Evolutionary conservation across 2,113 vertebrate species (phyloP).

Genomic region (Ophiodon elongatus): DNA sequence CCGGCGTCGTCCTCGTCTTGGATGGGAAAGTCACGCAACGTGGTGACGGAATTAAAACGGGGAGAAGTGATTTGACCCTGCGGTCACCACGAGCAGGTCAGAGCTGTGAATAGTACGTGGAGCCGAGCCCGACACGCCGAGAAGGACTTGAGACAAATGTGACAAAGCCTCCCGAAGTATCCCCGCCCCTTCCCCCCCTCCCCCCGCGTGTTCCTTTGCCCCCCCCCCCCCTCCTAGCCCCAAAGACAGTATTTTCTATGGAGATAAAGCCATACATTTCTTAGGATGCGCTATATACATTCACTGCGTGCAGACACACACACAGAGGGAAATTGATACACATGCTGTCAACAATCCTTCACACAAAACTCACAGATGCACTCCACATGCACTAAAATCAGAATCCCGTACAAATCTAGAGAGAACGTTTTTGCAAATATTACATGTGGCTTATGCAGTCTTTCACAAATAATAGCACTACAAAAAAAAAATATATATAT

Average conservation of each 20-base stretch:
- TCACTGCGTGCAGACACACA: conserved; percentile 51
- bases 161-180: conserved; percentile 67
- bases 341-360: conserved; percentile 70
- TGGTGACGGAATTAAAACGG: conserved; percentile 19
- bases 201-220: not conserved
- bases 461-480: conserved; percentile 72
- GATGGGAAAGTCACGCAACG: conserved; percentile 75
- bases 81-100: conserved; percentile 45
- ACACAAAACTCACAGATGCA: conserved; percentile 70
- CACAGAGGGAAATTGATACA: conserved; percentile 48
- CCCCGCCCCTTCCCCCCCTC: conserved; percentile 3
- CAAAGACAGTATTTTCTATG: conserved; percentile 91
- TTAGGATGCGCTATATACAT: conserved; percentile 80
- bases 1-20: conserved; percentile 79
- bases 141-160: conserved; percentile 69
- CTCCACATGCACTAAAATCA: conserved; percentile 71
- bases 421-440: conserved; percentile 63
- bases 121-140: conserved; percentile 43
- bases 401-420: conserved; percentile 54
- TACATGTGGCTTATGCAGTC: conserved; percentile 80
- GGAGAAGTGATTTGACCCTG: conserved; percentile 43
- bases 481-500: conserved; percentile 30
- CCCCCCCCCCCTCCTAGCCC: conserved; percentile 49
- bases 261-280: conserved; percentile 99
- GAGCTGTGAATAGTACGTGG: conserved; percentile 55